Evolutionary conservation across 1,140 invertebrate genomes (phyloP).

Genomic region (Cydia fagiglandana): DNA sequence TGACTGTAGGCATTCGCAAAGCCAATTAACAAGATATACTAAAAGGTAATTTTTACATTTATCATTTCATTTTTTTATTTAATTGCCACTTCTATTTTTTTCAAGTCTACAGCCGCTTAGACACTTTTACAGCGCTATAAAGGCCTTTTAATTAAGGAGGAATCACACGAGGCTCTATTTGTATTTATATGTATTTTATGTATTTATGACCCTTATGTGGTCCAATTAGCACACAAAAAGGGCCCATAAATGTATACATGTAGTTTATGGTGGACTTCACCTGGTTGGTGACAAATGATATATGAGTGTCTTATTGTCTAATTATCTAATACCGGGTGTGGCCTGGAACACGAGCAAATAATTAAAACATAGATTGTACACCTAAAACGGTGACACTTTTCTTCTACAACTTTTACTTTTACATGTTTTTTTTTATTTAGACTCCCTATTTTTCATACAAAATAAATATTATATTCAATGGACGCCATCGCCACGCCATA

Average conservation of each 20-base stretch:
- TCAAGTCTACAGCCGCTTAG: conserved; percentile 34
- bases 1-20: too few species aligned
- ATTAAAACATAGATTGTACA: too few species aligned
- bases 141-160: conserved; percentile 71
- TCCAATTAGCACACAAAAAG: conserved; percentile 31
- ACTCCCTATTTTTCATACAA: too few species aligned
- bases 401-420: too few species aligned
- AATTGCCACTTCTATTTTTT: not conserved
- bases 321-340: not conserved
- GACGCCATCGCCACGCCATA: too few species aligned
- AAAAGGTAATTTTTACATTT: too few species aligned
- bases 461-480: too few species aligned
- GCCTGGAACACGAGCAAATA: too few species aligned
- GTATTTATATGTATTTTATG: conserved; percentile 32
- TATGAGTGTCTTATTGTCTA: conserved; percentile 7
- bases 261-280: conserved; percentile 14
- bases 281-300: conserved; percentile 24
- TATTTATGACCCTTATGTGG: conserved; percentile 18
- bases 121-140: conserved; percentile 67
- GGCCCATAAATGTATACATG: conserved; percentile 15
- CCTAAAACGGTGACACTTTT: too few species aligned
- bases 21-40: too few species aligned
- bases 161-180: conserved; percentile 32
- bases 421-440: too few species aligned
- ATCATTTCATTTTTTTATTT: not conserved